A percentile compares a stretch with the other conserved stretches of the same genome.
These are phyloP conservation scores for Bombycilla garrulus DNA, from an alignment of 2,113 vertebrate species.

Conservation along the genomic window DNA sequence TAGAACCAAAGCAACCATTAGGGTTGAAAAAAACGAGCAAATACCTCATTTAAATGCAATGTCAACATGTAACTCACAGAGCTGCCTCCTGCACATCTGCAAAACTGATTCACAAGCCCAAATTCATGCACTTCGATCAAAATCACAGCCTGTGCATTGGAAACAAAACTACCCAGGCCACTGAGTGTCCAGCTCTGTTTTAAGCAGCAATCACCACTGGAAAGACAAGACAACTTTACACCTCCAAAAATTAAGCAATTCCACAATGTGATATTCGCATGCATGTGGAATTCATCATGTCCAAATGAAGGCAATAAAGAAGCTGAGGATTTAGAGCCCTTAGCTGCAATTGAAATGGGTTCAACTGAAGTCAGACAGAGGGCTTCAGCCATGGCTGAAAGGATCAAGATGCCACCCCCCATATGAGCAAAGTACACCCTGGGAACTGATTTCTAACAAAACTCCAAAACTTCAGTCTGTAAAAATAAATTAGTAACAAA, in stretches of 20 bases:
- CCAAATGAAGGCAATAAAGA: background rate
- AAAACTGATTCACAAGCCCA: background rate
- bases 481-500: background rate
- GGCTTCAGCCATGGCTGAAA: background rate
- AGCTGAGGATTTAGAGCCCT: background rate
- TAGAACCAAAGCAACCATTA: background rate
- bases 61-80: background rate
- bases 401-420: background rate
- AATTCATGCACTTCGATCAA: background rate
- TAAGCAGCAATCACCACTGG: background rate
- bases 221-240: background rate
- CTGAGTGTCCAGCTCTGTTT: background rate
- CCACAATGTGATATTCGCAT: background rate
- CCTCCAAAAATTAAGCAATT: background rate
- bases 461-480: background rate
- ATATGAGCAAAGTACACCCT: background rate
- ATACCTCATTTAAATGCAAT: background rate
- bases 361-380: background rate
- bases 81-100: background rate
- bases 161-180: background rate
- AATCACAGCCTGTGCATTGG: background rate
- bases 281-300: background rate
- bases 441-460: background rate
- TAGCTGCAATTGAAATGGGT: background rate
- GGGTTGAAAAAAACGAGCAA: background rate